Evolutionary conservation across 2,888 invertebrate genomes (phyloP).

Genomic region (Ctenicera cuprea): DNA sequence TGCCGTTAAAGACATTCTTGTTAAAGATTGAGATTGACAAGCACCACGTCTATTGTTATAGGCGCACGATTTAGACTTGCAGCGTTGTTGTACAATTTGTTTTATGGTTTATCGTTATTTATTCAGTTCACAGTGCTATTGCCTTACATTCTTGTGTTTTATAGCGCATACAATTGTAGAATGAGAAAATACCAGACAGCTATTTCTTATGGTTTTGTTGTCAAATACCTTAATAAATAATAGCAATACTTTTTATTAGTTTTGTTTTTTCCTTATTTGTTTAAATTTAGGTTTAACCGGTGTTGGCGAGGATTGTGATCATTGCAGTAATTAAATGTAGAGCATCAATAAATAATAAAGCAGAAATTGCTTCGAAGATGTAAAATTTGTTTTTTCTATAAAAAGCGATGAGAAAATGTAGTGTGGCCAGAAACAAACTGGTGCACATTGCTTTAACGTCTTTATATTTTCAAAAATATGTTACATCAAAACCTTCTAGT

Average conservation of each 20-base stretch:
- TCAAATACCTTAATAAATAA: neutral
- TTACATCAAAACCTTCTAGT: too few relatives aligned
- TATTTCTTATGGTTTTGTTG: neutral
- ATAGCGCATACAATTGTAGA: constrained; percentile 32
- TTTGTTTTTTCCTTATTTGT: neutral
- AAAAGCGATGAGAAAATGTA: too few relatives aligned
- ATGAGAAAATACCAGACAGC: constrained; percentile 1
- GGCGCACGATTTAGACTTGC: constrained; percentile 33
- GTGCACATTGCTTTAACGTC: too few relatives aligned
- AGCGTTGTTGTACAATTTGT: constrained; percentile 41
- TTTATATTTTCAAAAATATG: too few relatives aligned
- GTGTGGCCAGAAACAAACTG: too few relatives aligned
- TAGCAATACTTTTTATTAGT: too few relatives aligned
- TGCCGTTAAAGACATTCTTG: neutral
- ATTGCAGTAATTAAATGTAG: too few relatives aligned
- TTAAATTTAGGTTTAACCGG: too few relatives aligned
- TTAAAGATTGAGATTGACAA: constrained; percentile 37
- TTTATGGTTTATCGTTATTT: constrained; percentile 39
- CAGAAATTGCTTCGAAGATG: too few relatives aligned
- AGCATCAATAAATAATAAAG: too few relatives aligned
- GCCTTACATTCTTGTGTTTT: constrained; percentile 42
- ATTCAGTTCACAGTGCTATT: constrained; percentile 41
- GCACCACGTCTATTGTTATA: constrained; percentile 42
- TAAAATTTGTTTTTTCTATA: too few relatives aligned
- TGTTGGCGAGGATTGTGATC: too few relatives aligned